These are phyloP conservation scores for Ceratitis capitata DNA, from an alignment of 1,140 invertebrate species.

Conservation along the genomic window DNA sequence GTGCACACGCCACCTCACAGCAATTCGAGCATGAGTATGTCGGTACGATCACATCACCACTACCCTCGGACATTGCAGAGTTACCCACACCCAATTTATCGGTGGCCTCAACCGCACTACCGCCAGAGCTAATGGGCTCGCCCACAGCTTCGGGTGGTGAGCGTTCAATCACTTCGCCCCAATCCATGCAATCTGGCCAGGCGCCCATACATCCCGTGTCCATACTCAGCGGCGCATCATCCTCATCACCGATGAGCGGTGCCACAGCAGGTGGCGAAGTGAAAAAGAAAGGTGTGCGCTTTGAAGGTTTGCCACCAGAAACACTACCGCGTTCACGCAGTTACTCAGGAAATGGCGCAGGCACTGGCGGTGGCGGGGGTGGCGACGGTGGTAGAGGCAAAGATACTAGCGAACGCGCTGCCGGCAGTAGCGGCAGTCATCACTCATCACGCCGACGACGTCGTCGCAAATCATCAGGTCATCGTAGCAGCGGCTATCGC, in stretches of 20 bases:
- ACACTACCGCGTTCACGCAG: constrained; percentile 58
- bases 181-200: constrained; percentile 51
- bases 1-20: constrained; percentile 2
- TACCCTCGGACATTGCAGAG: constrained; percentile 52
- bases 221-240: constrained; percentile 58
- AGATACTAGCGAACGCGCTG: constrained; percentile 27
- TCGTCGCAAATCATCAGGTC: constrained; percentile 56
- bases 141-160: constrained; percentile 59
- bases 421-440: constrained; percentile 37
- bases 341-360: constrained; percentile 61
- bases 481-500: constrained; percentile 55
- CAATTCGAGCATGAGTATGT: constrained; percentile 48
- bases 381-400: not conserved
- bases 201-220: constrained; percentile 55
- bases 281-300: constrained; percentile 63
- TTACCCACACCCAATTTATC: constrained; percentile 61
- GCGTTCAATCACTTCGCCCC: constrained; percentile 50
- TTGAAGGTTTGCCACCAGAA: constrained; percentile 61
- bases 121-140: constrained; percentile 58
- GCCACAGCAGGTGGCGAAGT: constrained; percentile 44
- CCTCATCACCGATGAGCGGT: constrained; percentile 62
- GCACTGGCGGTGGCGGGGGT: constrained; percentile 47
- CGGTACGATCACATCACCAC: constrained; percentile 42
- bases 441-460: constrained; percentile 51
- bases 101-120: constrained; percentile 61